phyloP scores from a whole-genome alignment of 2,888 invertebrate genomes.

The Perdita meconis region DNA sequence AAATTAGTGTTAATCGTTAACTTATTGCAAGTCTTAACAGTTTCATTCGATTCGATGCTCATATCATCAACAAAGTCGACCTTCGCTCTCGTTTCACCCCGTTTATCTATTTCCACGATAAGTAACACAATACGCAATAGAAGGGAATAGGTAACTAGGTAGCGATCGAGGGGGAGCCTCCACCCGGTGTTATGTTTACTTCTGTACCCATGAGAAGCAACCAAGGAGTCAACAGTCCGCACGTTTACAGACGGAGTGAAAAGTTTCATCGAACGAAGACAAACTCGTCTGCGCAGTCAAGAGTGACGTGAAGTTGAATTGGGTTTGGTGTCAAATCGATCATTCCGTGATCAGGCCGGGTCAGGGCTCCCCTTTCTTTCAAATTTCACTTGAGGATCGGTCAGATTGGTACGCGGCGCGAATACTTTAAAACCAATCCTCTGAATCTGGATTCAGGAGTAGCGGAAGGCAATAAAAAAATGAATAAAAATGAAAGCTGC shows the following conservation, averaged over 20 bases:
- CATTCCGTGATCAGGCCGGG: constrained; percentile 82
- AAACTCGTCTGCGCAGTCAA: constrained; percentile 28
- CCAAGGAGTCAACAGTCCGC: constrained; percentile 46
- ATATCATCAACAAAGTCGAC: constrained; percentile 43
- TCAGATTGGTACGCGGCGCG: constrained; percentile 28
- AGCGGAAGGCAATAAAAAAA: constrained; percentile 3
- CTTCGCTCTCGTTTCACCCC: constrained; percentile 60
- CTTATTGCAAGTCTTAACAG: too few relatives aligned
- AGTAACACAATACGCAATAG: constrained; percentile 64
- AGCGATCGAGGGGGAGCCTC: constrained; percentile 72
- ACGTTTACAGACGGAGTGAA: constrained; percentile 45
- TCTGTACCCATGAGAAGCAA: constrained; percentile 46
- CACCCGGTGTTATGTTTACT: constrained; percentile 69
- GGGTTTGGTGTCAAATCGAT: constrained; percentile 45
- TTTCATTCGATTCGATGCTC: too few relatives aligned
- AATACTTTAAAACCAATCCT: background rate
- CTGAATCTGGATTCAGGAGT: constrained; percentile 20
- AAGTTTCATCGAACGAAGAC: constrained; percentile 50
- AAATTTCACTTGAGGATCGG: constrained; percentile 19
- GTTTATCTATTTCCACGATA: constrained; percentile 67
- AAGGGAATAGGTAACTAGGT: constrained; percentile 62
- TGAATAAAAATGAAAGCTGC: background rate
- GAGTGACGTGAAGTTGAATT: constrained; percentile 50
- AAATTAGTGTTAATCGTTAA: too few relatives aligned
- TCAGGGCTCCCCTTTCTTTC: constrained; percentile 81